phyloP scores from a whole-genome alignment of 2,113 vertebrate species.

The Nothocercus julius region DNA sequence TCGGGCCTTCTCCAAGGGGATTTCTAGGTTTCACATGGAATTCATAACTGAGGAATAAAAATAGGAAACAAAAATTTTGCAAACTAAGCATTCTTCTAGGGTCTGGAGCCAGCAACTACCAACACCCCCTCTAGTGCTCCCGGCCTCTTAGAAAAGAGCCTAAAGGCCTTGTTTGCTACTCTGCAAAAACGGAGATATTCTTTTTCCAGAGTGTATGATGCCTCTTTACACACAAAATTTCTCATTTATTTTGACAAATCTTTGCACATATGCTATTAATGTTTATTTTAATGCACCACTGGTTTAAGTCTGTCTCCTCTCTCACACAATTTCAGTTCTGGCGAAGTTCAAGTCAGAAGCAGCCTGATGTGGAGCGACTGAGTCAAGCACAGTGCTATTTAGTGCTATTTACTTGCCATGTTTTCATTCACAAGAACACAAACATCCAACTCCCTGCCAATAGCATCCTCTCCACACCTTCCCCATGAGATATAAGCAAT shows the following conservation, averaged over 20 bases:
- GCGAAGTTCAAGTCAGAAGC: background rate
- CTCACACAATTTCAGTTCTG: background rate
- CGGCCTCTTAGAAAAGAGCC: background rate
- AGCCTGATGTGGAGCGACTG: background rate
- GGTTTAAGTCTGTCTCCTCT: background rate
- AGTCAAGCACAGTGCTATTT: background rate
- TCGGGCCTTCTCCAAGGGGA: conserved; percentile 88
- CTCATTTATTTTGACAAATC: background rate
- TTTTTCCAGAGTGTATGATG: background rate
- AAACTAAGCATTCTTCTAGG: background rate
- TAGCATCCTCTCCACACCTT: background rate
- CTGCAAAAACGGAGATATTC: background rate
- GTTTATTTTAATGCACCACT: background rate
- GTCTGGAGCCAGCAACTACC: background rate
- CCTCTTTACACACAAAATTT: background rate
- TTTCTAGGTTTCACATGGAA: conserved; percentile 94
- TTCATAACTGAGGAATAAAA: conserved; percentile 85
- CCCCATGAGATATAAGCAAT: background rate
- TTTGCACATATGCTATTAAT: background rate
- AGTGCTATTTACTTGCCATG: background rate
- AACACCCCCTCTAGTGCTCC: background rate
- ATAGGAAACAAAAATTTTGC: background rate
- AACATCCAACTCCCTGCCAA: background rate
- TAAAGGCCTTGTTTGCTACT: background rate
- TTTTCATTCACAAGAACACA: background rate